Evolutionary conservation across 2,888 invertebrate species (phyloP), one percentile per base, ranked within the genome.

Genomic region (Mesodorylaimus sp.): DNA sequence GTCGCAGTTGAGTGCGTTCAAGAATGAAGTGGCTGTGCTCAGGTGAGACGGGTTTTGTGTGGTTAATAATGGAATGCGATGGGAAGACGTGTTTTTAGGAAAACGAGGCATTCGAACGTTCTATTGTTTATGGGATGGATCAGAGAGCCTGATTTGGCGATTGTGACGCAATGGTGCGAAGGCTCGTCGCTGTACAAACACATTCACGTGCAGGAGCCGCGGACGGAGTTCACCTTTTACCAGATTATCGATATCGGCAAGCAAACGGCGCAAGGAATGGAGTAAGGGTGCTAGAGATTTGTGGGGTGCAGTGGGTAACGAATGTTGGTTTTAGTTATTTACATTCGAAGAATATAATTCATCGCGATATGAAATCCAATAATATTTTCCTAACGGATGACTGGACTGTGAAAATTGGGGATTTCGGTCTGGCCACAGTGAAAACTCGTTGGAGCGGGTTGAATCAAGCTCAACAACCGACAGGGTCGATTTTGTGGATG

Each of bases 151-250:
- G 93, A 93, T 1, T 73, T 97, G 62, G 88, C 91, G 13, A 97
- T 99, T 64, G 89, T 97, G 49, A 99, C 97, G 21, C 95, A 97
- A 72, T 97, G 95, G 95, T 97, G 97, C 73, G 91, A 95, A 70
- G 91, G 95, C 60, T 88, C 88, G 42, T 89, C 87, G 63, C 76
- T 95, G 48, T 95, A 93, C 70, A 88, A 91, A 70, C 93, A 95
- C 71, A 76, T 97, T 60, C 95, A 97, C 68, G 88, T 95, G 51
- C 77, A 82, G 59, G 97, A 97, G 72, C 84, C 62, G 25, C 50
- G 55, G 26, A 58, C 59, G 3, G 63, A 66, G 66, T 89, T 97
- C 70, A 83, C 85, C 60, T 75, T 91, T 67, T 76, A 85, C 53
- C 83, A 84, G 58, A 75, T 93, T 56, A 86, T 97, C 58, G 93